Conservation (phyloP, 2,888 invertebrate genomes). For the Scrobipalpa costella region DNA sequence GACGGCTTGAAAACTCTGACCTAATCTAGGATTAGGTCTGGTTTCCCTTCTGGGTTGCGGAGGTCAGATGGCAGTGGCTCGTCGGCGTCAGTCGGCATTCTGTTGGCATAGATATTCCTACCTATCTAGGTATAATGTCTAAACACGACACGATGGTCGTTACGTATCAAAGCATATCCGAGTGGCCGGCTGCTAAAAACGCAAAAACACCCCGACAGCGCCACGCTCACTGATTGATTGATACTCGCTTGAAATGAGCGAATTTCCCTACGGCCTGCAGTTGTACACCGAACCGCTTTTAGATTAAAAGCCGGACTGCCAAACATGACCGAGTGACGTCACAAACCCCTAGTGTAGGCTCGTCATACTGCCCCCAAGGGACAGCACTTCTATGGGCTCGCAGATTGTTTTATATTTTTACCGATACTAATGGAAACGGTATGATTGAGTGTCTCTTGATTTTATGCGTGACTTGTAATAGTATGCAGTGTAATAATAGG, state of each 20-base stretch:
- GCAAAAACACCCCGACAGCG: slow-evolving; percentile 2
- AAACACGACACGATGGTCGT: neutral
- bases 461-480: neutral
- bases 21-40: too few relatives aligned
- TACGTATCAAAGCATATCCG: neutral
- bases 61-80: too few relatives aligned
- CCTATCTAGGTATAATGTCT: too few relatives aligned
- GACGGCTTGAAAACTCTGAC: too few relatives aligned
- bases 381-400: neutral
- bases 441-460: neutral
- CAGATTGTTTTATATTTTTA: slow-evolving; percentile 12
- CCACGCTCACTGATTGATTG: slow-evolving; percentile 28
- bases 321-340: slow-evolving; percentile 39
- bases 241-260: slow-evolving; percentile 42
- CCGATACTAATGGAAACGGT: neutral
- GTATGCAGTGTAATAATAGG: too few relatives aligned
- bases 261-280: slow-evolving; percentile 47
- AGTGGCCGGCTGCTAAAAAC: neutral
- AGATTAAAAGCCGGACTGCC: slow-evolving; percentile 58
- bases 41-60: too few relatives aligned
- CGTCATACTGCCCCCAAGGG: slow-evolving; percentile 8
- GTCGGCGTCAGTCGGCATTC: too few relatives aligned
- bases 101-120: too few relatives aligned
- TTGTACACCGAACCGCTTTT: slow-evolving; percentile 24
- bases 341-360: slow-evolving; percentile 32